These are phyloP conservation scores for Epistrophella euchroma DNA, from an alignment of 2,888 invertebrate genomes.

Conservation along the genomic window DNA sequence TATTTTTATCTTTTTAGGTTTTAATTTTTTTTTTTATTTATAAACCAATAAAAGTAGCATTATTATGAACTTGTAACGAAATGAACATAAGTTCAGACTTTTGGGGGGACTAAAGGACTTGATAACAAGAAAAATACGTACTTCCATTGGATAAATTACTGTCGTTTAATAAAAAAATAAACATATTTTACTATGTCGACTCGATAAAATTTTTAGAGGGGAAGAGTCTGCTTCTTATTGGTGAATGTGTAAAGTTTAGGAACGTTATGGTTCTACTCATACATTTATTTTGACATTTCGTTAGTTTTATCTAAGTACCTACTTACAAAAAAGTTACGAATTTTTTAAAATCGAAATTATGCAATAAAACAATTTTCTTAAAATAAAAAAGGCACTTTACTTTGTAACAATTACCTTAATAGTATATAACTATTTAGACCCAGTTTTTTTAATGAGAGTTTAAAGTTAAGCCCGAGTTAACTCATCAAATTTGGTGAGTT, in stretches of 20 bases:
- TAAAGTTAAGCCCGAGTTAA: no score
- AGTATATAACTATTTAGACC: no score
- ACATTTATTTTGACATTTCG: no score
- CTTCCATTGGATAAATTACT: neutral
- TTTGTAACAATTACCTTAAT: no score
- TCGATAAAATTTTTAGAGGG: neutral
- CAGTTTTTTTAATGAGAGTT: no score
- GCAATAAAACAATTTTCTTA: no score
- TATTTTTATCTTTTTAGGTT: neutral
- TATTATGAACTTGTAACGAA: slow-evolving; percentile 3
- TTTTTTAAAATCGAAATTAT: no score
- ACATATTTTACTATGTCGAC: neutral
- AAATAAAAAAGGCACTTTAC: no score
- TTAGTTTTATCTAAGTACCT: no score
- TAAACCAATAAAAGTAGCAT: neutral
- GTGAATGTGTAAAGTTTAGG: neutral
- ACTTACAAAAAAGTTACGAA: no score
- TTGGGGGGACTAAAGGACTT: neutral
- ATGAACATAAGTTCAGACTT: neutral
- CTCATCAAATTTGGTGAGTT: no score
- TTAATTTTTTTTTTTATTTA: slow-evolving; percentile 2
- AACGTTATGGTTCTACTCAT: no score
- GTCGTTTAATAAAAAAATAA: neutral
- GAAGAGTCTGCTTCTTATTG: neutral
- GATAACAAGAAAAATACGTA: slow-evolving; percentile 4